Evolutionary conservation across 53 echinoderm and acorn worm genomes (phyloP).

Genomic region (Luidia sarsii): DNA sequence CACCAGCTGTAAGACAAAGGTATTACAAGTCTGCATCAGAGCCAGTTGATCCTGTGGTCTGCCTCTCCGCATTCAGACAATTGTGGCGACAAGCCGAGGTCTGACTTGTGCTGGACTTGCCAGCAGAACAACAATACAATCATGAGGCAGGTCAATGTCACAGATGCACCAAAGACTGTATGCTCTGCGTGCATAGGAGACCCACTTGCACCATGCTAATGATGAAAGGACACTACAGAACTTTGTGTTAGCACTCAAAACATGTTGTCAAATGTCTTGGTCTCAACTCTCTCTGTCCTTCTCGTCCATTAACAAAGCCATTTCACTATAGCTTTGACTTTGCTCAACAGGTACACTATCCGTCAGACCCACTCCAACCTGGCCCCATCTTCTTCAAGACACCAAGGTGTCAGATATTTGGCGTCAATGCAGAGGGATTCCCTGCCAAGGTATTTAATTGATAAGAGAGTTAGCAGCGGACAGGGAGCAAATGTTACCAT

Average conservation of each 20-base stretch:
- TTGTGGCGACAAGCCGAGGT: constrained; percentile 32
- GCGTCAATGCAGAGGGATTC: too few species aligned
- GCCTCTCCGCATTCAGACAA: constrained; percentile 38
- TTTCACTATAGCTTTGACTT: constrained; percentile 12
- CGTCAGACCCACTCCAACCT: constrained; percentile 5
- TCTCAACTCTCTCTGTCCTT: not conserved
- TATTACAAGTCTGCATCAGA: constrained; percentile 28
- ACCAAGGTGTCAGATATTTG: too few species aligned
- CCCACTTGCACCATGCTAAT: constrained; percentile 22
- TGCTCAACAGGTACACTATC: constrained; percentile 19
- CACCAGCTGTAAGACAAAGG: constrained; percentile 40
- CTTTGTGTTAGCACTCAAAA: too few species aligned
- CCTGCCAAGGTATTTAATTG: constrained; percentile 22
- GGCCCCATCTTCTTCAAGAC: constrained; percentile 7
- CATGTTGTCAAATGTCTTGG: too few species aligned
- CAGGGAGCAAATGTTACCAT: constrained; percentile 41
- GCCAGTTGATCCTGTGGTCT: not conserved
- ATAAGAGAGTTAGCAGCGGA: constrained; percentile 3
- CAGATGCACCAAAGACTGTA: constrained; percentile 9
- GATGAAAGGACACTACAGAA: constrained; percentile 11
- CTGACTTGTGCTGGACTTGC: constrained; percentile 39
- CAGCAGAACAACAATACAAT: constrained; percentile 12
- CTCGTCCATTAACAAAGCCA: not conserved
- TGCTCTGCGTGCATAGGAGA: constrained; percentile 2
- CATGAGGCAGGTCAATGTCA: constrained; percentile 13